phyloP scores from a whole-genome alignment of 2,113 vertebrate species.

The Orycteropus afer region DNA sequence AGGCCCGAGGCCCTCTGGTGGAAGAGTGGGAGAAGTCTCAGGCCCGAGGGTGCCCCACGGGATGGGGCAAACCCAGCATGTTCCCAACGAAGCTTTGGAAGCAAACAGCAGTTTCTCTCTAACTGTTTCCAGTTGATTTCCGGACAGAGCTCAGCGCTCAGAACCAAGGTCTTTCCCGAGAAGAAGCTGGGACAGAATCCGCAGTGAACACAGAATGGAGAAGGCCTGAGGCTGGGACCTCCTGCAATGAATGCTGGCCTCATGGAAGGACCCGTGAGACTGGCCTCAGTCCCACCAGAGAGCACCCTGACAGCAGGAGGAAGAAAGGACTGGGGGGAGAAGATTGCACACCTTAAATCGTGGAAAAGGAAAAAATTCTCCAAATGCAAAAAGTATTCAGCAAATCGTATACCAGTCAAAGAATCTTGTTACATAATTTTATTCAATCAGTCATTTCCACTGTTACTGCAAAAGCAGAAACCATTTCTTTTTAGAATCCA shows the following conservation, averaged over 20 bases:
- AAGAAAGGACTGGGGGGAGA: no score
- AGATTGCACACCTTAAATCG: not conserved
- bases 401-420: not conserved
- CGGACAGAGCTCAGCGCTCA: not conserved
- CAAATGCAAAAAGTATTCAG: not conserved
- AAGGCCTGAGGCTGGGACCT: not conserved
- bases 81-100: not conserved
- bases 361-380: not conserved
- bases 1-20: conserved; percentile 71
- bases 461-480: not conserved
- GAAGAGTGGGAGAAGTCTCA: not conserved
- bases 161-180: not conserved
- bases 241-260: no score
- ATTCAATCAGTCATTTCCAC: not conserved
- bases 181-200: not conserved
- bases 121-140: not conserved
- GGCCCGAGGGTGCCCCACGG: accelerated
- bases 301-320: not conserved
- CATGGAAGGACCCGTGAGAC: accelerated
- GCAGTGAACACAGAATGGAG: not conserved
- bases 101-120: not conserved
- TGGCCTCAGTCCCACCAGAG: not conserved
- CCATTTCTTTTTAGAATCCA: not conserved
- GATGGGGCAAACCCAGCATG: not conserved
- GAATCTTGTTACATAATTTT: not conserved